Conservation (phyloP, 2,888 invertebrate genomes). For the Iphiclides podalirius region DNA sequence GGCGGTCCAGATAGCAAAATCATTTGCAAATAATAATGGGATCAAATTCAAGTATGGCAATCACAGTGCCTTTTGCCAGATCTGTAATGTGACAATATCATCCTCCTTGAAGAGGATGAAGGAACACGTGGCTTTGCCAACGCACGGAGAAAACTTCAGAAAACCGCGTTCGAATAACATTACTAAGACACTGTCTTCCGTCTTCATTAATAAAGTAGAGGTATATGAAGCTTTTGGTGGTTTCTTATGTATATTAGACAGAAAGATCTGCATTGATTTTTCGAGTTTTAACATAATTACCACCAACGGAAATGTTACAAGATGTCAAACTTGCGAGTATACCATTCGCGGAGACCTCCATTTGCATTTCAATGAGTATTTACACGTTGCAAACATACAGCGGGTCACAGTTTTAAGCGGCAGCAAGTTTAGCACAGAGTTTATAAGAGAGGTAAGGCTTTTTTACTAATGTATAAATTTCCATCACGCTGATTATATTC, state of each 20-base stretch:
- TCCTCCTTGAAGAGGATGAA: slow-evolving; percentile 37
- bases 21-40: slow-evolving; percentile 35
- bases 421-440: slow-evolving; percentile 23
- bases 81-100: slow-evolving; percentile 35
- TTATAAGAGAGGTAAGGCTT: slow-evolving; percentile 33
- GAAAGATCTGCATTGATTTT: slow-evolving; percentile 31
- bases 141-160: not conserved
- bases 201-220: no score
- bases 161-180: slow-evolving; percentile 38
- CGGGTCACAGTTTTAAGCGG: no score
- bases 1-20: slow-evolving; percentile 18
- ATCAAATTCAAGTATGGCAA: slow-evolving; percentile 34
- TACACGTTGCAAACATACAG: no score
- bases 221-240: not conserved
- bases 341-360: not conserved
- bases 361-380: no score
- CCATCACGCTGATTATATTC: no score
- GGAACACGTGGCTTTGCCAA: slow-evolving; percentile 36
- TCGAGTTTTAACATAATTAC: slow-evolving; percentile 34
- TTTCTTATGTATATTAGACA: slow-evolving; percentile 35
- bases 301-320: slow-evolving; percentile 1
- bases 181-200: no score
- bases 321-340: slow-evolving; percentile 37
- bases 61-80: slow-evolving; percentile 34
- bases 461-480: no score